Base-by-base conservation (phyloP, 2,797 vertebrate species). In the Hephaestus fuliginosus region DNA sequence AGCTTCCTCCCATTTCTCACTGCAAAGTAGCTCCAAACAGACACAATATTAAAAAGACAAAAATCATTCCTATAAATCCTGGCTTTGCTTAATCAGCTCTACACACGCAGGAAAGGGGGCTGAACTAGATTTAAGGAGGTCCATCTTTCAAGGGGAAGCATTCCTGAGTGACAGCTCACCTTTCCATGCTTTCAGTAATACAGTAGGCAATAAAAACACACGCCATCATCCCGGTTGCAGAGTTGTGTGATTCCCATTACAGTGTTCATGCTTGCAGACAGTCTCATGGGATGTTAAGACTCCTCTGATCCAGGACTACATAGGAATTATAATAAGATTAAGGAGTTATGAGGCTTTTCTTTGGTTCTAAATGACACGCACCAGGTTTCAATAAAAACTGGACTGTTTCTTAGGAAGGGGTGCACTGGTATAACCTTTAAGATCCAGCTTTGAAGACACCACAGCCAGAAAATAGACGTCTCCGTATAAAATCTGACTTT, bases 121-220 rank as follows among this genome's bases (percentile, higher is more conserved):
- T 28, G 57, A 44, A 64, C 25, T 80, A 51, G 66, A 75, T 85
- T 67, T 65, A 60, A 76, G 60, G 43, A 74, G 80, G 22, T 69
- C 83, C 51, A 80, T 89, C 62, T 78, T 84, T 89, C 87, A 92
- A 33, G 30, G 52, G 22, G 7, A 33, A 66, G 76, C 88, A 93
- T 96, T 93, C 89, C 78, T 94, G 74, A 88, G 81, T 94, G 93
- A 89, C 91, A 91, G 89, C 85, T 81, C 86, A 81, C 87, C 81
- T 83, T 82, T 84, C 80, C 86, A 52, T 79, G 83, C 83, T 85
- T 89, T 91, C 84, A 87, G 58, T 63, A 62, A 64, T 69, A 88
- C 86, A 90, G 91, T 69, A 63, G 74, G 84, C 68, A 76, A 52
- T 81, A 86, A 90, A 91, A 90, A 85, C 69, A 81, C 30, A 70